Base-by-base conservation (phyloP, 1,140 invertebrate species). In the Druon quercuslanigerum region DNA sequence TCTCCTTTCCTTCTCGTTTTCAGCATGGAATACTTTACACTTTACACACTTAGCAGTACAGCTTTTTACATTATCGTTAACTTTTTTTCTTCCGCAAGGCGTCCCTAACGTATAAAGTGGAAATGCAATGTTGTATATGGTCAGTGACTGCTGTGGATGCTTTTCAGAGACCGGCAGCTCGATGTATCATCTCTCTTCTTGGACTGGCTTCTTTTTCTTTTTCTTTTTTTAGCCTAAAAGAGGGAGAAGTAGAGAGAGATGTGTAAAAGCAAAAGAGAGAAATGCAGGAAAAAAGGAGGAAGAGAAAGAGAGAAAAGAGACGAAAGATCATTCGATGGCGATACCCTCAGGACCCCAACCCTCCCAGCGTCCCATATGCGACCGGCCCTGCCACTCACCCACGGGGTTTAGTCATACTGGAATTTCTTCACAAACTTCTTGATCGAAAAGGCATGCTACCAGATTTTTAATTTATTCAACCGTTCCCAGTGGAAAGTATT, bases 371-470 rank as follows among this genome's bases (percentile, higher is more conserved):
- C 79, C 82, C 79, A 83, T 81, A 81, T 81, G 82, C 82, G 81
- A 76, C 77, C 51, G 76, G 82, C 79, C 52, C 82, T 79, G 82
- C 79, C 82, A 83, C 75, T 81, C 82, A 81, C 79, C 54, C 77
- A 77, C 77, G 75, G 77, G 82, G 74, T 83, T 83, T 81, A 81
- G 79, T 81, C 82, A 83, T 79, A 83, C 79, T 81, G 80, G 80
- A 83, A 83, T 81, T 81, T 80, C 80, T 81, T 80, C 78, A 77
- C 78, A 75, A 75, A 84, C 83, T 82, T 81, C 82, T 84, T 81
- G 83, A 81, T 84, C 79, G 52, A 54, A 54, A 54, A 54, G 52
- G 52, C 52, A 54, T 54, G 52, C 52, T 9, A 54, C 52, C 52
- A 54, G 52, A 54, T 54, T 54, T 54, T 54, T 54, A 54, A 54